Percentiles rank a stretch among this genome's conserved stretches.
phyloP scores from a whole-genome alignment of 1,140 invertebrate genomes.

The Eumeta japonica region DNA sequence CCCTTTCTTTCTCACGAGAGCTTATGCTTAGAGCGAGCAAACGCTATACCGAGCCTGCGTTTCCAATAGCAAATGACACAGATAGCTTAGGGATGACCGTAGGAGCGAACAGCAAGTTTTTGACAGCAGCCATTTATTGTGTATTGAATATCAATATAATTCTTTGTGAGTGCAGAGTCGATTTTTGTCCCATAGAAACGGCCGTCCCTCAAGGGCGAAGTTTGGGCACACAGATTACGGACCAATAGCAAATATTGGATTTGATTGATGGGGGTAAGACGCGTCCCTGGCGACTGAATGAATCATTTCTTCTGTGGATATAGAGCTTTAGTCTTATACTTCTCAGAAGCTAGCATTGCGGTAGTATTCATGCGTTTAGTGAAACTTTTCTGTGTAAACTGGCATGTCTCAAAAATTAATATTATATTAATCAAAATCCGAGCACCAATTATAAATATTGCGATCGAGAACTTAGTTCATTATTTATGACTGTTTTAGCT shows the following conservation, averaged over 20 bases:
- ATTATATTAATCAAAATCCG: constrained; percentile 6
- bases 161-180: constrained; percentile 44
- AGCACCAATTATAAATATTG: too few species aligned
- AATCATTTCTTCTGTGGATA: constrained; percentile 18
- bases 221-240: constrained; percentile 50
- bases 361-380: not conserved
- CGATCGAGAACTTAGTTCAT: too few species aligned
- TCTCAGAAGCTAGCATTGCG: constrained; percentile 11
- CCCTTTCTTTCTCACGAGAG: constrained; percentile 29
- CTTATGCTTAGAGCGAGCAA: constrained; percentile 3
- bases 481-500: too few species aligned
- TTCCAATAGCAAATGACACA: constrained; percentile 55
- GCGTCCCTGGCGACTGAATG: constrained; percentile 12
- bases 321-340: constrained; percentile 14
- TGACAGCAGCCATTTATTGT: constrained; percentile 58
- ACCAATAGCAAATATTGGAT: constrained; percentile 50
- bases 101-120: constrained; percentile 57
- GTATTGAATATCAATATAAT: constrained; percentile 61
- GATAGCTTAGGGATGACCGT: constrained; percentile 58
- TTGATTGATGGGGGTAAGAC: constrained; percentile 30
- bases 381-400: constrained; percentile 3
- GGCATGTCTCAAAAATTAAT: constrained; percentile 4
- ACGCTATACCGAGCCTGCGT: constrained; percentile 27
- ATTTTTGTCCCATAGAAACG: constrained; percentile 49
- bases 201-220: constrained; percentile 35